Evolutionary conservation across 2,888 invertebrate genomes (phyloP).

Genomic region (Perizoma flavofasciatum): DNA sequence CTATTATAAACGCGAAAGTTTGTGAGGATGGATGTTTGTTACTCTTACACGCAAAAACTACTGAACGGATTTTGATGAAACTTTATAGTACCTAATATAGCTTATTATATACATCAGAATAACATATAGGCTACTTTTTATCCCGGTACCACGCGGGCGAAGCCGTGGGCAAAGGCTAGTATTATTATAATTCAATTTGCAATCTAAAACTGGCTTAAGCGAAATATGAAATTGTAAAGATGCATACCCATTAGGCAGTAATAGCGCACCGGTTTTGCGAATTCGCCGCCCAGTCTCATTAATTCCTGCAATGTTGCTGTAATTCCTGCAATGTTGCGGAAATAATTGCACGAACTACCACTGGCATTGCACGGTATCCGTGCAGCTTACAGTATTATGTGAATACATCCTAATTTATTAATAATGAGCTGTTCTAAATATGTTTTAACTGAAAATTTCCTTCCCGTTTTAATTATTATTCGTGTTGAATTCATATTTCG

Average conservation of each 20-base stretch:
- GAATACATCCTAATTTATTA: slow-evolving; percentile 19
- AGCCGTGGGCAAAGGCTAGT: no score
- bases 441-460: neutral
- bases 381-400: slow-evolving; percentile 15
- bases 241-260: slow-evolving; percentile 14
- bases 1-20: no score
- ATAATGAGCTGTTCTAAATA: slow-evolving; percentile 1
- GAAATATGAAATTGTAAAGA: slow-evolving; percentile 21
- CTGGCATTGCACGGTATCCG: slow-evolving; percentile 10
- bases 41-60: no score
- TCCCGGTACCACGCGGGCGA: no score
- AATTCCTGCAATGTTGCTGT: slow-evolving; percentile 18
- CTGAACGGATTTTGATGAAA: no score
- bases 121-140: no score
- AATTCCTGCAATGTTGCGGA: slow-evolving; percentile 25
- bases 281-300: slow-evolving; percentile 15
- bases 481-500: no score
- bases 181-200: slow-evolving; percentile 1
- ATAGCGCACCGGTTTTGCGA: slow-evolving; percentile 16
- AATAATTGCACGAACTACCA: slow-evolving; percentile 18
- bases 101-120: no score
- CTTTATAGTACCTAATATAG: no score
- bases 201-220: slow-evolving; percentile 3
- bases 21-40: no score
- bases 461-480: no score